Evolutionary conservation across 2,113 vertebrate genomes (phyloP).

Genomic region (Chitala chitala): DNA sequence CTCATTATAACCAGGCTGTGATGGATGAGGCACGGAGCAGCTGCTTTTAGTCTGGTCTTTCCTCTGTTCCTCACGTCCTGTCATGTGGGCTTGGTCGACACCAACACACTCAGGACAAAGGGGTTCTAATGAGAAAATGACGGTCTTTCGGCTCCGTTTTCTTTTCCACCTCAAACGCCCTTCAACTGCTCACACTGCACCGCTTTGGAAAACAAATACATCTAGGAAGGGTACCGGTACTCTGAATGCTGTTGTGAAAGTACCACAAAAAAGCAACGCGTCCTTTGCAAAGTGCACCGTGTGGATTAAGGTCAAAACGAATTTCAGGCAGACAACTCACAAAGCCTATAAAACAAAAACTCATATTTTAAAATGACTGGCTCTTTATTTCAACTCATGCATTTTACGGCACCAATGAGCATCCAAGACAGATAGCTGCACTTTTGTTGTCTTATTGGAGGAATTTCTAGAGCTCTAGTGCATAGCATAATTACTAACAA

Average conservation of each 20-base stretch:
- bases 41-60: not conserved
- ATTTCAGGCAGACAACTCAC: not conserved
- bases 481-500: not conserved
- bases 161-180: constrained; percentile 26
- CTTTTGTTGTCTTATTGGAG: not conserved
- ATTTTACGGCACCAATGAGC: not conserved
- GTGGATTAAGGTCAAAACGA: not conserved
- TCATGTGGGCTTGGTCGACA: not conserved
- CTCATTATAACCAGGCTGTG: constrained; percentile 2
- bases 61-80: not conserved
- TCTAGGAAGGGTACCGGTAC: not conserved
- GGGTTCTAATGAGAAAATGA: not conserved
- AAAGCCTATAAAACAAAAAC: not conserved
- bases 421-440: not conserved
- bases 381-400: constrained; percentile 1
- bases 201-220: not conserved
- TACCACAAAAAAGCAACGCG: not conserved
- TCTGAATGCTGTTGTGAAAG: not conserved
- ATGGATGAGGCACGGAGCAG: not conserved
- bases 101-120: not conserved
- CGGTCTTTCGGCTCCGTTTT: not conserved
- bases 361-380: not conserved
- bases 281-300: not conserved
- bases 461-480: not conserved
- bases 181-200: constrained; percentile 8